A percentile compares a stretch with the other conserved stretches of the same genome.
These are phyloP conservation scores for Elysia chlorotica DNA, from an alignment of 1,140 invertebrate genomes.

Conservation along the genomic window DNA sequence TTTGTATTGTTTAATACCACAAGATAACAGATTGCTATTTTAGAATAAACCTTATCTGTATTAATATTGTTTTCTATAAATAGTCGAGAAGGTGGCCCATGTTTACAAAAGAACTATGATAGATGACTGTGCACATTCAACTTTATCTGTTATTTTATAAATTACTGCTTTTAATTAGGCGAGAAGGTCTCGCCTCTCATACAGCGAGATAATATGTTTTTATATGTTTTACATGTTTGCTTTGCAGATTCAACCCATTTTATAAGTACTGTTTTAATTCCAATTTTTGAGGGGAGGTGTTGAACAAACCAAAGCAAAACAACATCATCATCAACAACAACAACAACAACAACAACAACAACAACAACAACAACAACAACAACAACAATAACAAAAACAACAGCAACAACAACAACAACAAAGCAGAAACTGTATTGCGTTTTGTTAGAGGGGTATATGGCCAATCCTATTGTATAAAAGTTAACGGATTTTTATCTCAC, in stretches of 20 bases:
- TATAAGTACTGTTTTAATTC: neutral
- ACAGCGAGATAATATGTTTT: neutral
- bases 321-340: too few relatives aligned
- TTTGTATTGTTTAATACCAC: too few relatives aligned
- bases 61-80: too few relatives aligned
- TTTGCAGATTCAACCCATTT: neutral
- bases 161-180: neutral
- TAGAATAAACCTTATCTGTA: too few relatives aligned
- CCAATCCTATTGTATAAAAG: too few relatives aligned
- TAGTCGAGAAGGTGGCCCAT: too few relatives aligned
- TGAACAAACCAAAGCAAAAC: neutral
- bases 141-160: neutral
- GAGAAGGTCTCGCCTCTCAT: neutral
- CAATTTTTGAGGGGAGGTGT: neutral
- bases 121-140: neutral
- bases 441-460: too few relatives aligned
- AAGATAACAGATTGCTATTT: too few relatives aligned
- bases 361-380: neutral
- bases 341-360: too few relatives aligned
- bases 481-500: too few relatives aligned
- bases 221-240: neutral
- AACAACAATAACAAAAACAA: neutral
- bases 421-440: too few relatives aligned
- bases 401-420: neutral
- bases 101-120: too few relatives aligned